phyloP scores from a whole-genome alignment of 35 echinoderm and acorn worm genomes.

The Apostichopus parvimensis region DNA sequence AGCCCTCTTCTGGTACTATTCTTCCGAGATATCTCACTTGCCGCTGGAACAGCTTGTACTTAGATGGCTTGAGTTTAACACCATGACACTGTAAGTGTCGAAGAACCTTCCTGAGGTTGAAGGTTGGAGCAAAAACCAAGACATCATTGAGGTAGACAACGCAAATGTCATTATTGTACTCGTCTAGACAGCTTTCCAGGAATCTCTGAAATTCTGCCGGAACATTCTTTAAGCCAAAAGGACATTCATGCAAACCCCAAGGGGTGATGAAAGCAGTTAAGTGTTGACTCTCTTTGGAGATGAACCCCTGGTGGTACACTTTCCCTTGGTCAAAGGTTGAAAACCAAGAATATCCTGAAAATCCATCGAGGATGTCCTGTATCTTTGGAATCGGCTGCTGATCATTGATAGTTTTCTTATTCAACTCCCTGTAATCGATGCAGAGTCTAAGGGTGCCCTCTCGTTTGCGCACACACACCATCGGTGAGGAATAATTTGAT shows the following conservation, averaged over 20 bases:
- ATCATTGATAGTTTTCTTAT: conserved; percentile 54
- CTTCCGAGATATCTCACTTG: conserved; percentile 56
- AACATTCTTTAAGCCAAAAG: conserved; percentile 35
- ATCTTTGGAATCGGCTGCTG: conserved; percentile 63
- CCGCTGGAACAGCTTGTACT: conserved; percentile 60
- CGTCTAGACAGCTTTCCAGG: conserved; percentile 64
- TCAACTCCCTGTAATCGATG: conserved; percentile 55
- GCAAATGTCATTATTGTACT: conserved; percentile 33
- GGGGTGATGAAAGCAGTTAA: conserved; percentile 63
- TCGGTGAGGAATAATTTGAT: not conserved
- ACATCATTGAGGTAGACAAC: conserved; percentile 59
- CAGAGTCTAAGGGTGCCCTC: conserved; percentile 65
- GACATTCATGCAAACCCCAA: conserved; percentile 73
- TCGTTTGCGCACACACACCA: conserved; percentile 46
- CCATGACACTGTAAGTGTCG: conserved; percentile 25
- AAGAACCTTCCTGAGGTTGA: conserved; percentile 50
- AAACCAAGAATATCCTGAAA: conserved; percentile 64
- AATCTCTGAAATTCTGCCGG: not conserved
- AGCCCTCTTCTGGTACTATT: conserved; percentile 40
- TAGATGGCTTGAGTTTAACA: conserved; percentile 21
- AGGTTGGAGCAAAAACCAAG: conserved; percentile 31
- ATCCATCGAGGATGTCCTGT: conserved; percentile 57
- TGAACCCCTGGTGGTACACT: conserved; percentile 74
- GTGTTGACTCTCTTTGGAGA: conserved; percentile 48
- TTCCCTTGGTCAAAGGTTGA: conserved; percentile 64